Base-by-base conservation (phyloP, 2,113 vertebrate genomes). In the Tragelaphus strepsiceros region DNA sequence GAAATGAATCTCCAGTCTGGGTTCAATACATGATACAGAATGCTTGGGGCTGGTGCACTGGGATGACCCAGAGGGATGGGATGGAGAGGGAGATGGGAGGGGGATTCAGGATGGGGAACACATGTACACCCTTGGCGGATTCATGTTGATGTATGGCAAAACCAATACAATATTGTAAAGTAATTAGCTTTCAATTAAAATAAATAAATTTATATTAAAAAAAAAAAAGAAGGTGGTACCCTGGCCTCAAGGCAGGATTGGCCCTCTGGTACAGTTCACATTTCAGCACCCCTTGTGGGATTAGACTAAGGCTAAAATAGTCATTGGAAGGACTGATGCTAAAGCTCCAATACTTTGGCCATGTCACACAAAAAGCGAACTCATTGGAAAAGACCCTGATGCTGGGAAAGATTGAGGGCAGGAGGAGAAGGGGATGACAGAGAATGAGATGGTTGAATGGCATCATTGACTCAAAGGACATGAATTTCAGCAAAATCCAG, bases 231-330 rank as follows among this genome's bases (percentile, higher is more conserved):
- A 59, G 32, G 16, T 61, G 58, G n/a, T 58, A 35, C 58, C 22
- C 15, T 77, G 49, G 39, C 51, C 17, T 94, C 30, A 67, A 86
- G 53, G 39, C 30, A 54, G 32, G 88, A 77, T 32, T 43, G 28
- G 30, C 13, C 80, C 46, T 51, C 1, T 77, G 11, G 13, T 14
- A 43, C 28, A 64, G 22, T 56, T 64, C n/a, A 54, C 6, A 49
- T 14, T 59, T 2, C 6, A 54, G 10, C 0, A 3, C 1, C 58
- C 24, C 82, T 51, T 28, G 1, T 24, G 51, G 16, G 26, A 26
- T 71, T 61, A 78, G 54, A 0, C 51, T 90, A 30, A 54, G n/a
- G 13, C 56, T 35, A 14, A 21, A 74, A 43, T 14, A 77, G 22
- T 77, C 71, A 26, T 77, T 43, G 71, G 35, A 77, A 77, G 71